Conservation (phyloP, 2,113 vertebrate species). For the Fregata magnificens region DNA sequence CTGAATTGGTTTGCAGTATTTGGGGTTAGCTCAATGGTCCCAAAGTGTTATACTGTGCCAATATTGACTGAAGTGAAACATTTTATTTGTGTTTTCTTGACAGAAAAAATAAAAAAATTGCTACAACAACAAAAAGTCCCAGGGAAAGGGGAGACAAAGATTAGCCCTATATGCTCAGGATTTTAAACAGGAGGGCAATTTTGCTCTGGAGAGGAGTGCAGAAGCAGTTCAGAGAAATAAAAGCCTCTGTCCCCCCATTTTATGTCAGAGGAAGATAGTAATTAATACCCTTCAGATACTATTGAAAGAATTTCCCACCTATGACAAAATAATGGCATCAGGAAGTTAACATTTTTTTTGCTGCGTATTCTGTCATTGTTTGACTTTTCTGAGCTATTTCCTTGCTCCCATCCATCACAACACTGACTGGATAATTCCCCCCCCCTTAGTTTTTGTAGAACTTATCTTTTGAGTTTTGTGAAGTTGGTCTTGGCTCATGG, state of each 20-base stretch:
- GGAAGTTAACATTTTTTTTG: neutral
- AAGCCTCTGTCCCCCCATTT: neutral
- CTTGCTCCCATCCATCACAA: neutral
- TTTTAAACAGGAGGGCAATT: neutral
- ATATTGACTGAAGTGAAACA: neutral
- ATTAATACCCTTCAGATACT: neutral
- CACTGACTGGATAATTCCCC: neutral
- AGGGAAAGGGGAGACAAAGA: neutral
- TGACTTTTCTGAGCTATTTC: conserved; percentile 21
- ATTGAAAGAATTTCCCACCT: neutral
- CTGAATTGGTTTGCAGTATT: neutral
- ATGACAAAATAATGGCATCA: neutral
- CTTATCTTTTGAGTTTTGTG: conserved; percentile 34
- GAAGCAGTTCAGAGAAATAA: neutral
- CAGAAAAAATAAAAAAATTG: neutral
- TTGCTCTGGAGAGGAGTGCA: neutral
- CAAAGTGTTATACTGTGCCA: neutral
- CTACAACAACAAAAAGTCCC: neutral
- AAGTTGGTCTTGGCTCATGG: conserved; percentile 54
- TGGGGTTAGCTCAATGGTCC: neutral
- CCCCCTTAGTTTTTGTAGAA: neutral
- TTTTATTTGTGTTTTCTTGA: neutral
- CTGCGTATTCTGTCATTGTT: neutral
- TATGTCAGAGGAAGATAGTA: neutral
- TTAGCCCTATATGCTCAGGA: neutral